Conservation (phyloP, 2,797 vertebrate species). For the Serranus cabrilla region DNA sequence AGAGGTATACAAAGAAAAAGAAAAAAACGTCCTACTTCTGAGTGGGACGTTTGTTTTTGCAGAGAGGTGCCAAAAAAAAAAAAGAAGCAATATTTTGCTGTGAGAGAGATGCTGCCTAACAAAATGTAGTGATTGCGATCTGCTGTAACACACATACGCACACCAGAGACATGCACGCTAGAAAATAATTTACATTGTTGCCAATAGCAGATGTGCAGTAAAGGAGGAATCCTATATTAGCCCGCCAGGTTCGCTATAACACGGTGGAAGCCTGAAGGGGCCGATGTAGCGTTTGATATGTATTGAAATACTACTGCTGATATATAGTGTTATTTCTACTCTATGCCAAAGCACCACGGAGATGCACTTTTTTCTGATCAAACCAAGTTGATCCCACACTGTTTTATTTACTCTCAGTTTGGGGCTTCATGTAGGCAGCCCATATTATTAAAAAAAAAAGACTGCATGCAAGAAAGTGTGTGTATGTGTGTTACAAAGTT, state of each 20-base stretch:
- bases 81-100: conserved; percentile 72
- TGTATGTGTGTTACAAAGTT: conserved; percentile 78
- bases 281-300: conserved; percentile 59
- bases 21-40: conserved; percentile 51
- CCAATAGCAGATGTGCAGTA: conserved; percentile 50
- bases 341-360: conserved; percentile 76
- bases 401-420: conserved; percentile 40
- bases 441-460: conserved; percentile 47
- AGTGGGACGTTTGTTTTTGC: conserved; percentile 48
- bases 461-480: conserved; percentile 58
- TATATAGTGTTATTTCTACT: conserved; percentile 62
- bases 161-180: conserved; percentile 58
- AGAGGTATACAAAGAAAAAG: conserved; percentile 47
- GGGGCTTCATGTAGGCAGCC: conserved; percentile 27
- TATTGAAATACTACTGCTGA: conserved; percentile 74
- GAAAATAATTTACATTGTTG: conserved; percentile 42
- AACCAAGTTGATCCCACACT: conserved; percentile 54
- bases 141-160: conserved; percentile 80
- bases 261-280: conserved; percentile 39
- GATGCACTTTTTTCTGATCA: conserved; percentile 71
- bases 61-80: conserved; percentile 72
- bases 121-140: conserved; percentile 58
- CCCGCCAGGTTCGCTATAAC: conserved; percentile 19
- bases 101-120: conserved; percentile 68
- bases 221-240: conserved; percentile 33